Base-by-base conservation (phyloP, 2,797 vertebrate genomes). In the Hippoglossus hippoglossus region DNA sequence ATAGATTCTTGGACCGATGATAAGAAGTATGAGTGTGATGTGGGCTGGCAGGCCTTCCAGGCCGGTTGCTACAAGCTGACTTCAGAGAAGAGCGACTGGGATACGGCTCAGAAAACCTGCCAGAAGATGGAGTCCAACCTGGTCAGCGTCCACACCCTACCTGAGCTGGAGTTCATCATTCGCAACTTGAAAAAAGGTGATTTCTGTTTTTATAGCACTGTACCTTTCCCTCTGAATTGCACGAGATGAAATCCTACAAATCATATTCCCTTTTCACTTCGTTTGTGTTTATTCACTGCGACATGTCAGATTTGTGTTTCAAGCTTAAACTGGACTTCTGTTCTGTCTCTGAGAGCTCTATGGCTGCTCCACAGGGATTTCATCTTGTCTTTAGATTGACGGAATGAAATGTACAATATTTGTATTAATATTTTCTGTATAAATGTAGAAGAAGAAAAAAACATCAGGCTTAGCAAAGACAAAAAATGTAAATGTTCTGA, bases 41-140 rank as follows among this genome's bases (percentile, higher is more conserved):
- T 95, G 36, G 96, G 96, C 89, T 99, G 98, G 98, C 95, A 96
- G 92, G 92, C 95, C 54, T 99, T 98, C 89, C 97, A 96, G 93
- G 95, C 95, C 44, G 95, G 95, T 85, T 99, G 98, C 92, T 99
- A 99, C 92, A 95, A 96, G 51, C 86, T 98, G 75, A 96, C 94
- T 41, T 92, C 91, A 0, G 96, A 98, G 80, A 96, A 96, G 86
- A 94, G 87, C 26, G 96, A 94, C 76, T 99, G 98, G 98, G 94
- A 95, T 59, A 91, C 95, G 0, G 96, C 97, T 0, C 96, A 95
- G 88, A 97, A 96, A 89, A 94, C 88, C 8, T 99, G 98, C 72
- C 94, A 98, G 80, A 93, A 95, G 78, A 94, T 94, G 0, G 97
- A 96, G 1, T 96, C 95, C 5, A 96, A 96, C 91, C 93, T 99